Evolutionary conservation across 2,113 vertebrate genomes (phyloP).

Genomic region (Boulengeromyrus knoepffleri): DNA sequence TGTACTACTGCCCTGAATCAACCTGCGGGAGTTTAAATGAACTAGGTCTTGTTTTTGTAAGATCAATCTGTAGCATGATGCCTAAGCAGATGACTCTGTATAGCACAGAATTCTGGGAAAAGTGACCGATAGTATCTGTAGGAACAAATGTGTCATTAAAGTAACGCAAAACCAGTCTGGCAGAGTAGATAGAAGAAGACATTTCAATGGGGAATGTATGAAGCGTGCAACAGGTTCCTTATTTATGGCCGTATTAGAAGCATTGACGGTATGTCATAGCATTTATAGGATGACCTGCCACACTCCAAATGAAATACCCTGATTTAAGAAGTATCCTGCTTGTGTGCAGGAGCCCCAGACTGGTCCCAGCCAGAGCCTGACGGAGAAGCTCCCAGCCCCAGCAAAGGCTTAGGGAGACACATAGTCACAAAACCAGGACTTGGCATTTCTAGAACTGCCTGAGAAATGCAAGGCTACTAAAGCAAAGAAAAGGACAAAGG

Average conservation of each 20-base stretch:
- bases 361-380: not conserved
- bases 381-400: not conserved
- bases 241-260: not conserved
- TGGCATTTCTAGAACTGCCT: not conserved
- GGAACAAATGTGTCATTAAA: not conserved
- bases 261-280: not conserved
- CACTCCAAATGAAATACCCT: not conserved
- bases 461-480: not conserved
- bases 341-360: not conserved
- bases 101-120: slow-evolving; percentile 43
- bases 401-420: not conserved
- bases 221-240: not conserved
- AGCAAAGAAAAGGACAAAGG: slow-evolving; percentile 22
- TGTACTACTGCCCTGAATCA: not conserved
- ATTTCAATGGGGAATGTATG: not conserved
- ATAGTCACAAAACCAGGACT: not conserved
- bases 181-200: not conserved
- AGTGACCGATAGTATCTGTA: slow-evolving; percentile 42
- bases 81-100: slow-evolving; percentile 50
- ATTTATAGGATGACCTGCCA: not conserved
- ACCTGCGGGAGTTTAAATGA: not conserved
- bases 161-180: not conserved
- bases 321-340: not conserved
- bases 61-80: slow-evolving; percentile 31
- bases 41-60: not conserved